Evolutionary conservation across 2,888 invertebrate species (phyloP), one percentile per base, ranked within the genome.

Genomic region (Nomada hirtipes): DNA sequence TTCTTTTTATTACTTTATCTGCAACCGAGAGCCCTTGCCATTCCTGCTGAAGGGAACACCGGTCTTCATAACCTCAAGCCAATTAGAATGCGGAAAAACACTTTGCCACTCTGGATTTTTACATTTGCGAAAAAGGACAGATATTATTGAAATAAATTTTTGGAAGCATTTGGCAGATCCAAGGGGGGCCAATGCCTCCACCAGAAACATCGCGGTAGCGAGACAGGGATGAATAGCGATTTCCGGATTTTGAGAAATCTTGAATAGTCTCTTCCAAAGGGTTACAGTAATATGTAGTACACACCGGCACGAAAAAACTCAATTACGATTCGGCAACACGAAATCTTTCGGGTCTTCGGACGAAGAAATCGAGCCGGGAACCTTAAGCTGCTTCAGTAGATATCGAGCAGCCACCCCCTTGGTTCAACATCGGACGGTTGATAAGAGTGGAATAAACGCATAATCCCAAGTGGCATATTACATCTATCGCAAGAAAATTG

Each of bases 191-290:
- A 50, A 70, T 83, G 83, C 83, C 72, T 78, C 68, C 15, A 15
- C 65, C 57, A 57, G 68, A 79, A 84, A 73, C 57, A 59, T 74
- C 70, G 63, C 26, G 50, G 44, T 53, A 53, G 20, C 64, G 57
- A 60, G 23, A 23, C 50, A 20, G 60, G 68, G 80, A 79, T 86
- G 83, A 83, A 83, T 86, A 63, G 72, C 72, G 84, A 86, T 86
- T 76, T 84, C 67, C 75, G 70, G 84, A 86, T 86, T 76, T 81
- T 47, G 70, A 52, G 68, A 70, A 74, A 67, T 42, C 74, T 67
- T 61, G 78, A 47, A 2, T 47, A 47, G 15, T 36, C 36, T 36
- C 7, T 36, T 36, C 36, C 47, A 15, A 11, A 10, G 15, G 11
- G 47, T 13, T 47, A 13, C 10, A 13, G 10, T 47, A 13, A 3